Conservation (phyloP, 1,140 invertebrate genomes). For the Drosophila navojoa region DNA sequence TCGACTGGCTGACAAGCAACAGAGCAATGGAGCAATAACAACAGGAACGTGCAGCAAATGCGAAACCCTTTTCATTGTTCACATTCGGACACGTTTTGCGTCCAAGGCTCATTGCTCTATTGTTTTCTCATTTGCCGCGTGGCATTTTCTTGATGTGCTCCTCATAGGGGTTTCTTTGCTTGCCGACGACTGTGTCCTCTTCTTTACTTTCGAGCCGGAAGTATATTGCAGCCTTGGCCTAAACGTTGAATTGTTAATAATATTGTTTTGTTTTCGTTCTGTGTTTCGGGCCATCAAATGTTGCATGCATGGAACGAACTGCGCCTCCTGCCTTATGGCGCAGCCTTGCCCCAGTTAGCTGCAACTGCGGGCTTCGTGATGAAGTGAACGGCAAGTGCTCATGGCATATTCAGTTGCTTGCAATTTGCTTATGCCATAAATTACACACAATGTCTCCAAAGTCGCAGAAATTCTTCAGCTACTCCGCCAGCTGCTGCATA, state of each 20-base stretch:
- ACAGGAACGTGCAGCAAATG: not conserved
- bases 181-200: not conserved
- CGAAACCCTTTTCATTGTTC: slow-evolving; percentile 33
- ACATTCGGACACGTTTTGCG: slow-evolving; percentile 23
- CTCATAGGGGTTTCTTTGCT: too few species aligned
- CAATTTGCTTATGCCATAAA: slow-evolving; percentile 70
- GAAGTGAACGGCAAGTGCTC: slow-evolving; percentile 42
- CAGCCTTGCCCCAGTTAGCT: slow-evolving; percentile 45
- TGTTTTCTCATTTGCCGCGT: slow-evolving; percentile 63
- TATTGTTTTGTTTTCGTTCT: slow-evolving; percentile 14
- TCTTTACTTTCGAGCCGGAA: slow-evolving; percentile 51
- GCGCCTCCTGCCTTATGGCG: not conserved
- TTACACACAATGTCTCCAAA: slow-evolving; percentile 53
- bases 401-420: slow-evolving; percentile 57
- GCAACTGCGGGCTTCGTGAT: slow-evolving; percentile 34
- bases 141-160: slow-evolving; percentile 38
- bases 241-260: slow-evolving; percentile 66
- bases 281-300: slow-evolving; percentile 25
- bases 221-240: slow-evolving; percentile 61
- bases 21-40: not conserved
- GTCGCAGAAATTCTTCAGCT: slow-evolving; percentile 29
- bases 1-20: slow-evolving; percentile 40
- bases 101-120: slow-evolving; percentile 52
- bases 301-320: slow-evolving; percentile 27
- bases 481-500: slow-evolving; percentile 19